Percentiles rank a stretch among this genome's conserved stretches.
phyloP scores from a whole-genome alignment of 2,113 vertebrate species.

The Macrotis lagotis region DNA sequence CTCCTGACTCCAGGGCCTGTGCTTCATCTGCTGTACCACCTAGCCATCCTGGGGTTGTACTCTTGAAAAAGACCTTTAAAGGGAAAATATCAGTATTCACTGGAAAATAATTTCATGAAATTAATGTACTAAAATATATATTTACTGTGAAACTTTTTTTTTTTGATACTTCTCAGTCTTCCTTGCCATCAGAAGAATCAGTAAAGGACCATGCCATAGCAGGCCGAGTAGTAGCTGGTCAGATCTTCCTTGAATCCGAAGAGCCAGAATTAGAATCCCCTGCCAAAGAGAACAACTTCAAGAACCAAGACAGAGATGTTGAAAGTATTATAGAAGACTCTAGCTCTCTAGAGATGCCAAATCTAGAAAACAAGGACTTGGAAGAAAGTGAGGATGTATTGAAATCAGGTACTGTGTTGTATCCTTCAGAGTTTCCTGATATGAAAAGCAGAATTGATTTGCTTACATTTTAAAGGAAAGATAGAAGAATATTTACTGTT shows the following conservation, averaged over 20 bases:
- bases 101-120: neutral
- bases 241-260: constrained; percentile 84
- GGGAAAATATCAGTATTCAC: neutral
- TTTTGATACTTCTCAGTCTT: constrained; percentile 68
- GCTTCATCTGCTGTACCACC: no score
- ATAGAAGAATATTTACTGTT: neutral
- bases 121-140: neutral
- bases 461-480: constrained; percentile 26
- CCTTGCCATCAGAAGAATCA: constrained; percentile 84
- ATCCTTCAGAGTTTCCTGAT: constrained; percentile 36
- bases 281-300: constrained; percentile 77
- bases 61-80: neutral
- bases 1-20: no score
- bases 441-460: constrained; percentile 11
- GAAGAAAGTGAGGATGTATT: constrained; percentile 79
- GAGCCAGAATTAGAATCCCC: constrained; percentile 78
- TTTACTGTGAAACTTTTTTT: neutral
- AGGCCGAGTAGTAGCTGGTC: constrained; percentile 84
- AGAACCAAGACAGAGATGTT: constrained; percentile 74
- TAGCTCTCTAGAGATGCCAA: constrained; percentile 80
- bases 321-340: constrained; percentile 77
- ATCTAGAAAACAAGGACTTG: constrained; percentile 80
- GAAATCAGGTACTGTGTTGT: constrained; percentile 81
- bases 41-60: no score
- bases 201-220: constrained; percentile 86